Evolutionary conservation across 2,888 invertebrate species (phyloP), one percentile per base, ranked within the genome.

Genomic region (Tromatobia lineatoria): DNA sequence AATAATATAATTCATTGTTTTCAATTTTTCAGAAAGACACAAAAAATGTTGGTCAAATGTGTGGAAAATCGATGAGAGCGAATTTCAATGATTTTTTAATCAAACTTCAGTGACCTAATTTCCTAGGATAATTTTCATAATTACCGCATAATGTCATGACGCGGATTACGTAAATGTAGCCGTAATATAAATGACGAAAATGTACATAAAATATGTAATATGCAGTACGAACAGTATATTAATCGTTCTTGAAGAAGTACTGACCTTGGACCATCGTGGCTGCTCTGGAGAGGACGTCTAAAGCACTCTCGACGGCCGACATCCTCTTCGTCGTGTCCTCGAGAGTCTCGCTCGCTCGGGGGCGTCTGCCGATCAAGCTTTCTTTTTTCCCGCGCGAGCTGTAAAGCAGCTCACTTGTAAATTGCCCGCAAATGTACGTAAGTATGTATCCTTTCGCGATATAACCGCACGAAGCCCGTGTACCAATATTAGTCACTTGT

Each of bases 271-370:
- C 96, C 97, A 98, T 98, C 25, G 97, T 97, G 25, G 98, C 98
- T 84, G 98, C 98, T 91, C 98, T 96, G 88, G 98, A 98, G 88
- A 98, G 95, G 89, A 98, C 98, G 92, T 98, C 98, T 93, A 98
- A 94, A 85, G 98, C 97, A 82, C 97, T 96, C 95, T 98, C 98
- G 94, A 97, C 96, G 90, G 95, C 95, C 94, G 96, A 96, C 96
- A 96, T 96, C 89, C 89, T 90, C 88, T 74, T 80, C 75, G 75
- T 61, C 73, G 79, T 75, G 71, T 82, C 67, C 57, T 80, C 75
- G 54, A 74, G 64, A 69, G 61, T 76, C 59, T 69, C 73, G 59
- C 42, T 59, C 20, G 67, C 69, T 74, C 78, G 54, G 71, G 73
- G 75, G 77, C 69, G 67, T 74, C 13, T 52, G 73, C 42, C 54